These are phyloP conservation scores for Pterocles gutturalis DNA, from an alignment of 2,113 vertebrate genomes.

Conservation along the genomic window DNA sequence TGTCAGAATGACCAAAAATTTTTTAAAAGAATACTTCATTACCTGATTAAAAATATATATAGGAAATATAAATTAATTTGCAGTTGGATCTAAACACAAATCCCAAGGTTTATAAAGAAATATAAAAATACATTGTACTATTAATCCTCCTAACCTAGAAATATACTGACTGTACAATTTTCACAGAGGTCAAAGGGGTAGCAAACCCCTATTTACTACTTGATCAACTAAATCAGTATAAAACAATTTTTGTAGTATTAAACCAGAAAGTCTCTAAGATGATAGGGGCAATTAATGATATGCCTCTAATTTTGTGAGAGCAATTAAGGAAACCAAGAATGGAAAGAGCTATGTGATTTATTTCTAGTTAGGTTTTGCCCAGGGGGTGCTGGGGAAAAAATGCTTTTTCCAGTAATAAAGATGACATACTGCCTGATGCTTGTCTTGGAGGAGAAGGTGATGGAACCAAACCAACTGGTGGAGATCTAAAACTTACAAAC, in stretches of 20 bases:
- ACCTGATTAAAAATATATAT: background rate
- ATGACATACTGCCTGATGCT: background rate
- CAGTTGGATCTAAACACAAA: background rate
- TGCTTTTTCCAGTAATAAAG: background rate
- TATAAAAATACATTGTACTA: background rate
- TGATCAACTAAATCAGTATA: background rate
- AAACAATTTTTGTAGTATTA: background rate
- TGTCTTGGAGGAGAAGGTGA: background rate
- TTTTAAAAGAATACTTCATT: background rate
- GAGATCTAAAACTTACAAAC: background rate
- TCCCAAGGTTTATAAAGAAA: background rate
- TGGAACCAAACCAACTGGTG: background rate
- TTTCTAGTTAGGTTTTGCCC: background rate
- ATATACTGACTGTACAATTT: background rate
- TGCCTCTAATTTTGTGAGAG: background rate
- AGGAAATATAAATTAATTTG: background rate
- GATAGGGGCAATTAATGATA: background rate
- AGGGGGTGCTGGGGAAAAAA: background rate
- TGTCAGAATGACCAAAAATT: background rate
- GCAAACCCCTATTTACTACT: background rate
- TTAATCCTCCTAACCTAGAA: background rate
- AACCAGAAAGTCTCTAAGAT: background rate
- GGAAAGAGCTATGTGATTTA: background rate
- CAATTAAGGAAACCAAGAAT: background rate
- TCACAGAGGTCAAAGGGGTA: background rate